Percentiles rank a stretch among this genome's conserved stretches.
phyloP scores from a whole-genome alignment of 2,888 invertebrate species.

The Mechanitis mazaeus region DNA sequence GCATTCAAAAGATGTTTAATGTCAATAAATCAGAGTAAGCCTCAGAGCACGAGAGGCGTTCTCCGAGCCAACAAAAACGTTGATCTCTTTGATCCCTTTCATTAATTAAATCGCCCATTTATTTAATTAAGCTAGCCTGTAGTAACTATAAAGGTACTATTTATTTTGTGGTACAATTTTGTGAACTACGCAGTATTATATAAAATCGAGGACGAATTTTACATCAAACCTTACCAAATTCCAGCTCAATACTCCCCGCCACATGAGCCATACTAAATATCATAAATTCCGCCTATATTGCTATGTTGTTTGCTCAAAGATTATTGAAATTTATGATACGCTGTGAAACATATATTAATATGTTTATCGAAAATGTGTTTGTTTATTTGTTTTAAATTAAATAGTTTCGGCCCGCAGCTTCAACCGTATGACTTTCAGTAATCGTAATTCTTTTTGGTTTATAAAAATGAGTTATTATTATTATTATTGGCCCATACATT shows the following conservation, averaged over 20 bases:
- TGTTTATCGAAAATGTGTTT: too few species aligned
- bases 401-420: too few species aligned
- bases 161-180: background rate
- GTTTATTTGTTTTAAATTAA: too few species aligned
- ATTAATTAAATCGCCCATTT: conserved; percentile 11
- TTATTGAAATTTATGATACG: background rate
- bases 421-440: too few species aligned
- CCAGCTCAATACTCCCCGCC: background rate
- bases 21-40: too few species aligned
- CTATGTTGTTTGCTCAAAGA: background rate
- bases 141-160: conserved; percentile 13
- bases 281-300: conserved; percentile 1
- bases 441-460: too few species aligned
- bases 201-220: background rate
- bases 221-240: conserved; percentile 1
- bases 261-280: background rate
- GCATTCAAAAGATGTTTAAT: too few species aligned
- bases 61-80: conserved; percentile 1
- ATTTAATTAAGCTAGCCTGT: conserved; percentile 8
- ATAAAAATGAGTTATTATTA: too few species aligned
- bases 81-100: conserved; percentile 9
- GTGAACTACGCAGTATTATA: background rate
- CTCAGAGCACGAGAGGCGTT: background rate
- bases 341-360: too few species aligned
- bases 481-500: too few species aligned